Evolutionary conservation across 2,113 vertebrate species (phyloP).

Genomic region (Brevimyrus niger): DNA sequence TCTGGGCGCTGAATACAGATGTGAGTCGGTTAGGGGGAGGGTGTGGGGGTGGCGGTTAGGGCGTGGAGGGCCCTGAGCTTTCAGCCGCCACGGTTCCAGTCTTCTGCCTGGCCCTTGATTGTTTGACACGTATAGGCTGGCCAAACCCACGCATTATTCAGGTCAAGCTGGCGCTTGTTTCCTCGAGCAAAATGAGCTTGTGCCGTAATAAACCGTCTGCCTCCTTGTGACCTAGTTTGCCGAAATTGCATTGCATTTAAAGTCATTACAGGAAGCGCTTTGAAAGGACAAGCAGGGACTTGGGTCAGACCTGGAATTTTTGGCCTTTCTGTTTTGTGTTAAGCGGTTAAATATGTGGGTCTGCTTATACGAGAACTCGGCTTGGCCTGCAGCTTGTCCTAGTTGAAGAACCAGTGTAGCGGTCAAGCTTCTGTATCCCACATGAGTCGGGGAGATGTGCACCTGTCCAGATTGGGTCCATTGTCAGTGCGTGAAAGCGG

Average conservation of each 20-base stretch:
- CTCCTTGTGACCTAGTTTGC: not conserved
- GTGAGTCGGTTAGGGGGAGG: conserved; percentile 62
- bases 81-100: not conserved
- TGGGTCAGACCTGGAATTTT: not conserved
- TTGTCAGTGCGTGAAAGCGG: not conserved
- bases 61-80: not conserved
- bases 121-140: no score
- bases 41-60: not conserved
- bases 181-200: not conserved
- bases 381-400: not conserved
- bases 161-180: not conserved
- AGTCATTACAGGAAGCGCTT: not conserved
- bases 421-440: no score
- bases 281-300: not conserved
- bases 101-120: not conserved
- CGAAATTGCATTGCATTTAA: not conserved
- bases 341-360: not conserved
- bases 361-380: not conserved
- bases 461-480: not conserved
- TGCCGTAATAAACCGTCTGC: not conserved
- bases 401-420: not conserved
- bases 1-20: conserved; percentile 91
- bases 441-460: not conserved
- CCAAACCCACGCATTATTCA: not conserved
- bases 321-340: not conserved